Base-by-base conservation (phyloP, 2,888 invertebrate genomes). In the Tachystola acroxantha region DNA sequence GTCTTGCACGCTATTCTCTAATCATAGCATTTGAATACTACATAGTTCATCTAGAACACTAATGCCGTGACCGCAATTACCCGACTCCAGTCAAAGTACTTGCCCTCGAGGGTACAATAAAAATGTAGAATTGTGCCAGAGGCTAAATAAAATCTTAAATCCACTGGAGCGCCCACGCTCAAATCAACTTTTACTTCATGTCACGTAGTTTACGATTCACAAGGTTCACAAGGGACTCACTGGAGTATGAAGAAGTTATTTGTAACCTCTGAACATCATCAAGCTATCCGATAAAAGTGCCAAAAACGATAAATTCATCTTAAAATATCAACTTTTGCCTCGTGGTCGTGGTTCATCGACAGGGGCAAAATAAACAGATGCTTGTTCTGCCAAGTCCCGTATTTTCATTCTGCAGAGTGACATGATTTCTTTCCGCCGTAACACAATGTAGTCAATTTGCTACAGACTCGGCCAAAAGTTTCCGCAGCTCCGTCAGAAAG, bases 371-470 rank as follows among this genome's bases (percentile, higher is more conserved):
- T n/a, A n/a, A 30, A 16, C 14, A n/a, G n/a, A 9, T n/a, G 24
- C 24, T 13, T 14, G n/a, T 14, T 30, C 9, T 25, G 24, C 14
- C 11, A 24, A 11, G 14, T 34, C 16, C 20, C 37, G 34, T 34
- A 37, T 27, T 27, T 38, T 38, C 27, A 12, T 43, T 45, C 40
- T 46, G 43, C 46, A 42, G n/a, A n/a, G 37, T 46, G 45, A 42
- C 49, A 50, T 36, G 43, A 50, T 49, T 49, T 50, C 45, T 37
- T 45, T 46, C 45, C 41, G 37, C 28, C 43, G 66, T 66, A 66
- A 70, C 71, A 77, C 72, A 76, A 76, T 76, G 69, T 70, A 75
- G 63, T 67, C 71, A 78, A 77, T 78, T 75, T 77, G 61, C 64
- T 56, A 57, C 67, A 64, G 57, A 63, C 57, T 53, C 59, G 45